A percentile compares a stretch with the other conserved stretches of the same genome.
Evolutionary conservation across 30 jellyfish, hydroid and myxozoan genomes (phyloP).

Genomic region (Hydractinia echinata): DNA sequence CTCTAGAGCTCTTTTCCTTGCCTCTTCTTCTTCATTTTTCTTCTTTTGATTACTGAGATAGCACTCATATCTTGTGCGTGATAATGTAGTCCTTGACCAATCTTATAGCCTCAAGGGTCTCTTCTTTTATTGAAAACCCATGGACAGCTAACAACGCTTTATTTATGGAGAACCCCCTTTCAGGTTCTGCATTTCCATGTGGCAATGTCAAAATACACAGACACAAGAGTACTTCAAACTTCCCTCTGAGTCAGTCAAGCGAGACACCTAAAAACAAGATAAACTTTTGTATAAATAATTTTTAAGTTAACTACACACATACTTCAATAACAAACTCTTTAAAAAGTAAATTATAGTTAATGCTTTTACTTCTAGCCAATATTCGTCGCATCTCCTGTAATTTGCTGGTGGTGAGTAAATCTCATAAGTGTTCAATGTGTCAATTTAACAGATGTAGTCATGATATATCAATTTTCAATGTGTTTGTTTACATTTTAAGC

Average conservation of each 20-base stretch:
- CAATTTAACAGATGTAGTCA: too few relatives aligned
- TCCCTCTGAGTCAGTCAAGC: not conserved
- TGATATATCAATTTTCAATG: too few relatives aligned
- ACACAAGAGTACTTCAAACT: not conserved
- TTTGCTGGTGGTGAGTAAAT: too few relatives aligned
- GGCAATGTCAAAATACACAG: not conserved
- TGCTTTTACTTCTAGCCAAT: too few relatives aligned
- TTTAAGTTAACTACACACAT: too few relatives aligned
- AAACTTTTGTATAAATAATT: too few relatives aligned
- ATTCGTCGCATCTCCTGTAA: too few relatives aligned
- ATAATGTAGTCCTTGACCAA: not conserved
- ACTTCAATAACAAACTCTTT: too few relatives aligned
- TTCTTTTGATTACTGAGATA: not conserved
- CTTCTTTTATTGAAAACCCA: not conserved
- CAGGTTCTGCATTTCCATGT: slow-evolving; percentile 5
- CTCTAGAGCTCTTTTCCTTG: not conserved
- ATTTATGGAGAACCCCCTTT: not conserved
- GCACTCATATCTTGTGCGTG: slow-evolving; percentile 1
- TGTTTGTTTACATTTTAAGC: too few relatives aligned
- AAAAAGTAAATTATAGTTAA: too few relatives aligned
- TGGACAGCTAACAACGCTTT: not conserved
- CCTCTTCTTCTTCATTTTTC: not conserved
- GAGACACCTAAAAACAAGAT: too few relatives aligned
- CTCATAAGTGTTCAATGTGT: too few relatives aligned
- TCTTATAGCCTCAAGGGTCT: slow-evolving; percentile 5